Base-by-base conservation (phyloP, 2,113 vertebrate species). In the Zapornia atra region DNA sequence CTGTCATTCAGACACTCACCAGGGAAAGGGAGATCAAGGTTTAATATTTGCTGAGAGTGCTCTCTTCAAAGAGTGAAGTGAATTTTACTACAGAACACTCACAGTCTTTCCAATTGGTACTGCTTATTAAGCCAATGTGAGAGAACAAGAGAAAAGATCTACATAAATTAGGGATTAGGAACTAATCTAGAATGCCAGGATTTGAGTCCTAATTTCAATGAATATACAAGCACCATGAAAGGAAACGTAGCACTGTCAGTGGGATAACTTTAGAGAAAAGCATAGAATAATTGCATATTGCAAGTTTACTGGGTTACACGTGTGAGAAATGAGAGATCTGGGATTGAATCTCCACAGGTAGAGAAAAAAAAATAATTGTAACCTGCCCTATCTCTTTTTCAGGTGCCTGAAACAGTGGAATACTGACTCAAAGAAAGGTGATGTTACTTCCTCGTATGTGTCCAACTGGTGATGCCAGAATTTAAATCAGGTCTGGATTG, bases 81-180 rank as follows among this genome's bases (percentile, higher is more conserved):
- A 48, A 64, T 89, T 92, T 92, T 69, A 65, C 53, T 65, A 22
- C 20, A 56, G 33, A 56, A 38, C 11, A 33, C 56, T 84, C 1
- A 0, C 8, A 56, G 25, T 22, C 38, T 42, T 87, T 76, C 34
- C 53, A 48, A 28, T 20, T 1, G 0, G 38, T 76, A 20, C 20
- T 64, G 53, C 70, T 89, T 87, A 68, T 79, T 93, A 76, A 87
- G 5, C 4, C 57, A 82, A 7, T 24, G 28, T 51, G 72, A 91
- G 53, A 91, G 46, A 82, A 76, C 5, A 60, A 79, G 33, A 19
- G 48, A 38, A 93, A 93, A 91, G 68, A 85, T 60, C 38, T 76
- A 46, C 25, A 29, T 75, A 85, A 95, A 94, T 84, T 82, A 68
- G 25, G 42, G 33, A 85, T 87, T 89, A 56, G 56, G 48, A 93